phyloP scores from a whole-genome alignment of 2,888 invertebrate species.

The Campoplex capitator region DNA sequence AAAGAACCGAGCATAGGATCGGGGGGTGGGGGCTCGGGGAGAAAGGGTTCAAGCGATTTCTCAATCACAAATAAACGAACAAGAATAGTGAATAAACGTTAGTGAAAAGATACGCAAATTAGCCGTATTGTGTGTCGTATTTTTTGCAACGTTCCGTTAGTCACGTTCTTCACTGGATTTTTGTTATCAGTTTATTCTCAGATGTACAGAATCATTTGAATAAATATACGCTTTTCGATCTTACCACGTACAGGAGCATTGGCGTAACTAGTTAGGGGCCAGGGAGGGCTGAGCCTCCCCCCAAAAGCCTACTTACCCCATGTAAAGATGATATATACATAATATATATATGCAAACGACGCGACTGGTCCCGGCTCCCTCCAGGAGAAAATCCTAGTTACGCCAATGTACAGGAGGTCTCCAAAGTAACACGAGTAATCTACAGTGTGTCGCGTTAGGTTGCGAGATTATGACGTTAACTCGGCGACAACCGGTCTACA shows the following conservation, averaged over 20 bases:
- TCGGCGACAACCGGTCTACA: not conserved
- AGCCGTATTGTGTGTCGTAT: not conserved
- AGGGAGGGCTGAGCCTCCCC: too few relatives aligned
- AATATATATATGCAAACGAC: too few relatives aligned
- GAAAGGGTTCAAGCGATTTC: too few relatives aligned
- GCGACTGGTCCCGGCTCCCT: too few relatives aligned
- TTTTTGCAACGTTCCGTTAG: not conserved
- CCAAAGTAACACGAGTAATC: not conserved
- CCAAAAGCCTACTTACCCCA: too few relatives aligned
- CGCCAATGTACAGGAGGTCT: too few relatives aligned
- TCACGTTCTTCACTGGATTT: conserved; percentile 5
- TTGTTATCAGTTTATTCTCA: not conserved
- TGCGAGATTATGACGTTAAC: not conserved
- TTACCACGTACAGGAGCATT: not conserved
- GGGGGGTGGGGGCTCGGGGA: too few relatives aligned
- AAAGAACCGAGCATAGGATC: too few relatives aligned
- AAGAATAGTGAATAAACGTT: not conserved
- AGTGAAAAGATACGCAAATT: not conserved
- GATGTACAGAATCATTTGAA: not conserved
- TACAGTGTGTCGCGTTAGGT: not conserved
- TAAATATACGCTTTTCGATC: not conserved
- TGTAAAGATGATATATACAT: too few relatives aligned
- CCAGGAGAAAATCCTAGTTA: too few relatives aligned
- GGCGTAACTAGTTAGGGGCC: not conserved
- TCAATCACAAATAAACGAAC: too few relatives aligned